Conservation (phyloP, 2,113 vertebrate species). For the Oryzias celebensis region DNA sequence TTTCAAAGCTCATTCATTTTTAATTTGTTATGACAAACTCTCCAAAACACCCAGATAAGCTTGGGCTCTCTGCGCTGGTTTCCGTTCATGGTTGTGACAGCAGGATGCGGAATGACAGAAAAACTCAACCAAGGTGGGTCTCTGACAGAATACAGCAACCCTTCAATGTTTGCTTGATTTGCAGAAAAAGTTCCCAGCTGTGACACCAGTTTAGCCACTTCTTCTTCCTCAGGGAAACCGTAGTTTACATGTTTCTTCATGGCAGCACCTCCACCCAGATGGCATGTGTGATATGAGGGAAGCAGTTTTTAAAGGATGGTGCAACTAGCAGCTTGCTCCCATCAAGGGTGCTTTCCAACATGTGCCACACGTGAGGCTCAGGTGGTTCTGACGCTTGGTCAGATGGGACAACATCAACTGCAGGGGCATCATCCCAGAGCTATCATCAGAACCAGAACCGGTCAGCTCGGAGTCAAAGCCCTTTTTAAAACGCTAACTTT, state of each 20-base stretch:
- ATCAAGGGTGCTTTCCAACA: constrained; percentile 55
- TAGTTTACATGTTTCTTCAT: constrained; percentile 15
- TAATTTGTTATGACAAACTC: constrained; percentile 76
- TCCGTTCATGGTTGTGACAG: constrained; percentile 7
- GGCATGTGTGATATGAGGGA: constrained; percentile 50
- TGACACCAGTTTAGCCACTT: constrained; percentile 3
- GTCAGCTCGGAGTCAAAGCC: too few relatives aligned
- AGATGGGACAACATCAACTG: constrained; percentile 81
- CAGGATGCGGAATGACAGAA: constrained; percentile 11
- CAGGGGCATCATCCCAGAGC: constrained; percentile 74
- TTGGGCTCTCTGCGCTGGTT: constrained; percentile 49
- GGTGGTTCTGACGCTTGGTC: constrained; percentile 79
- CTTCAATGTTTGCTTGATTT: too few relatives aligned
- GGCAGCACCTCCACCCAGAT: constrained; percentile 63
- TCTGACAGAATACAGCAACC: neutral
- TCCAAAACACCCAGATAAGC: constrained; percentile 56
- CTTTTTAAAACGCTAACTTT: too few relatives aligned
- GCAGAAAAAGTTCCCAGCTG: neutral
- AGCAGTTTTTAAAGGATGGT: constrained; percentile 52
- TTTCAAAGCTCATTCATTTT: constrained; percentile 64
- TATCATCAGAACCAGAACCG: constrained; percentile 68
- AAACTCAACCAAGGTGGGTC: neutral
- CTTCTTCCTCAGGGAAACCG: constrained; percentile 31
- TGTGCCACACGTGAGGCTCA: constrained; percentile 54
- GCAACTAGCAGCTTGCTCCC: constrained; percentile 36